Conservation (phyloP, 2,113 vertebrate species). For the Clupea harengus region DNA sequence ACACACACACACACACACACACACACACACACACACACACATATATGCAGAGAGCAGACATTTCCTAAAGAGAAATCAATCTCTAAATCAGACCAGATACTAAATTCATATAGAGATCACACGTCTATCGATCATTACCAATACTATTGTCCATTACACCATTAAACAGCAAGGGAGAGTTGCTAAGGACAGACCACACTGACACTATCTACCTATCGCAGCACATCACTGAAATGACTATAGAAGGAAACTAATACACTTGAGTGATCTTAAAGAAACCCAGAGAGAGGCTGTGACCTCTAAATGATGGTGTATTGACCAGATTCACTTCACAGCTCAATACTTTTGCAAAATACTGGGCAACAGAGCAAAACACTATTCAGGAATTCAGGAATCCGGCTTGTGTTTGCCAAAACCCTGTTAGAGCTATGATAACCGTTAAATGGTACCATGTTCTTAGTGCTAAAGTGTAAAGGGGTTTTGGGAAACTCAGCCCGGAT, state of each 20-base stretch:
- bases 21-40: not conserved
- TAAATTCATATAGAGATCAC: not conserved
- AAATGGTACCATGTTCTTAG: not conserved
- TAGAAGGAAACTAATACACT: not conserved
- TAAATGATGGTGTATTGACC: not conserved
- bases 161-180: not conserved
- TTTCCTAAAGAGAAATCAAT: not conserved
- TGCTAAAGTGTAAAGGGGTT: not conserved
- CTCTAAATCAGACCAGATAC: not conserved
- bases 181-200: not conserved
- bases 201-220: not conserved
- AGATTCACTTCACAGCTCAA: not conserved
- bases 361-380: not conserved
- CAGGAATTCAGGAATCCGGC: not conserved
- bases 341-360: not conserved
- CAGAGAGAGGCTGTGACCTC: not conserved
- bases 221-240: not conserved
- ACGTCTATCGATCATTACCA: not conserved
- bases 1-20: not conserved
- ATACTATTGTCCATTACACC: not conserved
- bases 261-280: not conserved
- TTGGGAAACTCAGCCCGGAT: no score
- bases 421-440: not conserved
- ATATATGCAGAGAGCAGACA: not conserved
- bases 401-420: not conserved